phyloP scores from a whole-genome alignment of 2,888 invertebrate species.

The Zaprionus obscuricornis region DNA sequence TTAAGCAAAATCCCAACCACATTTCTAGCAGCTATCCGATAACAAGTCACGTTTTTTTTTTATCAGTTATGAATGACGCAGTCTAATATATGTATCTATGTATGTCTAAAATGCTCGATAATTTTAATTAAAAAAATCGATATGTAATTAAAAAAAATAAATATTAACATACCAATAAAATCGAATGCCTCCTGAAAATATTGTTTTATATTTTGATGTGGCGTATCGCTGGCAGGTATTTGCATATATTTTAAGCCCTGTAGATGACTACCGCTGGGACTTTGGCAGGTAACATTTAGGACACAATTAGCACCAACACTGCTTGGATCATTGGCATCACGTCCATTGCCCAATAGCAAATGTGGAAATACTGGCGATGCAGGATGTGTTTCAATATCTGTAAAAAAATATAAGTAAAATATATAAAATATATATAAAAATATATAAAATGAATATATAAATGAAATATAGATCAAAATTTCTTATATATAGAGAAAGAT shows the following conservation, averaged over 20 bases:
- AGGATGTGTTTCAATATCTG: slow-evolving; percentile 89
- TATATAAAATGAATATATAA: background rate
- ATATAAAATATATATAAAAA: slow-evolving; percentile 5
- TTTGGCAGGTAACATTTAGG: slow-evolving; percentile 91
- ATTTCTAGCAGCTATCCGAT: slow-evolving; percentile 41
- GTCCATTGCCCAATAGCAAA: slow-evolving; percentile 92
- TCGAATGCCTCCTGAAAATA: slow-evolving; percentile 94
- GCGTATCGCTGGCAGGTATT: slow-evolving; percentile 92
- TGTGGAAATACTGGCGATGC: slow-evolving; percentile 91
- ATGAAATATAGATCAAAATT: no score
- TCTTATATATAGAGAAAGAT: no score
- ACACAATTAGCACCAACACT: slow-evolving; percentile 90
- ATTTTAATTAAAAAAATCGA: no score
- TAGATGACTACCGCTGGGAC: slow-evolving; percentile 86
- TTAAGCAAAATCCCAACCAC: background rate
- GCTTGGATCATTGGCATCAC: slow-evolving; percentile 89
- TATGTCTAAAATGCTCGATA: no score
- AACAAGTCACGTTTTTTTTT: slow-evolving; percentile 66
- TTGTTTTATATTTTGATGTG: slow-evolving; percentile 93
- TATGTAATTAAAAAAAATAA: no score
- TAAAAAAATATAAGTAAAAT: no score
- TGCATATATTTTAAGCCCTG: slow-evolving; percentile 90
- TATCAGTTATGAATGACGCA: slow-evolving; percentile 18
- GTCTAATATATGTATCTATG: slow-evolving; percentile 25
- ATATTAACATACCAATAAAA: slow-evolving; percentile 93